These are phyloP conservation scores for Gymnothorax reevesii DNA, from an alignment of 2,797 vertebrate genomes.

Conservation along the genomic window DNA sequence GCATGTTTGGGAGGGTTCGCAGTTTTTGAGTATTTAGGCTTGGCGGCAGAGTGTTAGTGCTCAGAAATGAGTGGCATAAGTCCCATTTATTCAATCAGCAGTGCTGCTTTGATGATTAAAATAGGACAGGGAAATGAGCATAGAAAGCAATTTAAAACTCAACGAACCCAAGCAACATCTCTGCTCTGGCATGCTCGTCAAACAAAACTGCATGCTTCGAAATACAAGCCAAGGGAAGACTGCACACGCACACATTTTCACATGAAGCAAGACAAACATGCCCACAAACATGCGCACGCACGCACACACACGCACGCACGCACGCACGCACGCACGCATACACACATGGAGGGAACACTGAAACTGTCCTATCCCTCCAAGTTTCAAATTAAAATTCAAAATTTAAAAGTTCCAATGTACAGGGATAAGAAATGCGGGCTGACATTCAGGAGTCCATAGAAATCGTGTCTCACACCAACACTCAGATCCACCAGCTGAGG, in stretches of 20 bases:
- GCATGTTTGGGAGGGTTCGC: not conserved
- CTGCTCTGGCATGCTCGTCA: not conserved
- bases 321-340: not conserved
- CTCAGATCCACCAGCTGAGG: not conserved
- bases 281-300: not conserved
- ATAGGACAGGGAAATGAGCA: conserved; percentile 5
- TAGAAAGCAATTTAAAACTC: not conserved
- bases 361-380: not conserved
- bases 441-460: not conserved
- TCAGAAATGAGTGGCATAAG: not conserved
- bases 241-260: not conserved
- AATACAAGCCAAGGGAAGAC: no score
- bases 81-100: not conserved
- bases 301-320: not conserved
- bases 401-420: not conserved
- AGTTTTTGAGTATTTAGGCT: not conserved
- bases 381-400: not conserved
- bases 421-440: not conserved
- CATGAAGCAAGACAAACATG: not conserved
- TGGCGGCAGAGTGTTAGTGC: not conserved
- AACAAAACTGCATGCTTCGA: not conserved
- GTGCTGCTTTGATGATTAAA: not conserved
- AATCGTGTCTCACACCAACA: not conserved
- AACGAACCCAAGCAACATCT: not conserved
- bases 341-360: not conserved